A percentile compares a stretch with the other conserved stretches of the same genome.
phyloP scores from a whole-genome alignment of 2,113 vertebrate genomes.

The Antigone vipio region DNA sequence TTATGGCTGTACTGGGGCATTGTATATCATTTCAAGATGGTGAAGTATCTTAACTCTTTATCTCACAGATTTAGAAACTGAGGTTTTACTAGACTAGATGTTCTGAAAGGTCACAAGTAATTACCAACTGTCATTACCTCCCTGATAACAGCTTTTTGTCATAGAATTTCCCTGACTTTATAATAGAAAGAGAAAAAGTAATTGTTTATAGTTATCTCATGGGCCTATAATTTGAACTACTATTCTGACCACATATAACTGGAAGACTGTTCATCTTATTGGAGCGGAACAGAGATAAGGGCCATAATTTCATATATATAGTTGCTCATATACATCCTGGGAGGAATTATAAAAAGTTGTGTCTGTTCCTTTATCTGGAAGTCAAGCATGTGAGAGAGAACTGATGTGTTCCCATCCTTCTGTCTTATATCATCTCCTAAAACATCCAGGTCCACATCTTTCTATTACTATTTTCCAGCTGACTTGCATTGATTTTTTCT shows the following conservation, averaged over 20 bases:
- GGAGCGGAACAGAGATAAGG: background rate
- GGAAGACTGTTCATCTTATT: background rate
- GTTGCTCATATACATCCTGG: background rate
- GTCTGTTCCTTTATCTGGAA: background rate
- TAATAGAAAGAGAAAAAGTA: background rate
- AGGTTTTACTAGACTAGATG: background rate
- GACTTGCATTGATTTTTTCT: background rate
- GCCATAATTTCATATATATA: background rate
- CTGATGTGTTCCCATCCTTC: background rate
- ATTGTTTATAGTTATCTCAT: background rate
- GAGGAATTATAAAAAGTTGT: background rate
- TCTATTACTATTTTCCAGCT: background rate
- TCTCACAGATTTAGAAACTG: conserved; percentile 1
- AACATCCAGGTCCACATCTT: background rate
- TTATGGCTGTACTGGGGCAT: background rate
- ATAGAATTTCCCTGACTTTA: background rate
- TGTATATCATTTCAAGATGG: background rate
- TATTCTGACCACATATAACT: background rate
- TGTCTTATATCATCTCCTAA: background rate
- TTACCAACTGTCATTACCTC: background rate
- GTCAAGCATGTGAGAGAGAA: background rate
- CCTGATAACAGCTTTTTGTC: background rate
- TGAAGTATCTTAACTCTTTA: background rate
- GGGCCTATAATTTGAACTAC: background rate
- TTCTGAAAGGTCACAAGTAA: background rate